Evolutionary conservation across 2,113 vertebrate genomes (phyloP), one percentile per base, ranked within the genome.

Genomic region (Anolis sagrei): DNA sequence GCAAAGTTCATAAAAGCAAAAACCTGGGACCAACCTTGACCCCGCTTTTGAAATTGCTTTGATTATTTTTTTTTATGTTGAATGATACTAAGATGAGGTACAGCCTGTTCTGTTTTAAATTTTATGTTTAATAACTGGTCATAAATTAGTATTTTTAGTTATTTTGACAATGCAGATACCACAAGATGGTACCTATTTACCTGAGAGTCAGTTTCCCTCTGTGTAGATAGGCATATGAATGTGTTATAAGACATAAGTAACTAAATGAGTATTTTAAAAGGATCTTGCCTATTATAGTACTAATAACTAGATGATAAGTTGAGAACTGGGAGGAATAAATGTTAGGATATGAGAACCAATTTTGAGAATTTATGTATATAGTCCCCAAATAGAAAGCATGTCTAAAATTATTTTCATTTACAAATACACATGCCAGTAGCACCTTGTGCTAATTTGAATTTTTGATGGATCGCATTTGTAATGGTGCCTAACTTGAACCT

Each of bases 401-500:
- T 80, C 54, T 92, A 83, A 29, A 76, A 88, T 86, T 83, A 51
- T 78, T 93, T 92, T 87, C 86, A 76, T 90, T 90, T 93, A 68
- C 79, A 91, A 86, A 76, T 90, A 81, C 27, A 85, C 87, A 91
- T 84, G 92, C 64, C 58, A 92, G 87, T 72, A 88, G 74, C 92
- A 74, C 25, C 61, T 84, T 34, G 44, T 92, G 86, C 89, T 93
- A 91, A 89, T 89, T 76, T 81, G 79, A 79, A 91, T 90, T 61
- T 91, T 70, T 82, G 87, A 83, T 84, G 87, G 48, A 93, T 86
- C 72, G 69, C 44, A 89, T 92, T 23, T 7, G 32, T 89, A 95
- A 94, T 76, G 54, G 81, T 89, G 90, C 61, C 62, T 82, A 92
- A 92, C 49, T 83, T 89, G 89, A 93, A 86, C 86, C 93, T 94